Conservation (phyloP, 2,888 invertebrate genomes). For the Drosophila meridionalis region DNA sequence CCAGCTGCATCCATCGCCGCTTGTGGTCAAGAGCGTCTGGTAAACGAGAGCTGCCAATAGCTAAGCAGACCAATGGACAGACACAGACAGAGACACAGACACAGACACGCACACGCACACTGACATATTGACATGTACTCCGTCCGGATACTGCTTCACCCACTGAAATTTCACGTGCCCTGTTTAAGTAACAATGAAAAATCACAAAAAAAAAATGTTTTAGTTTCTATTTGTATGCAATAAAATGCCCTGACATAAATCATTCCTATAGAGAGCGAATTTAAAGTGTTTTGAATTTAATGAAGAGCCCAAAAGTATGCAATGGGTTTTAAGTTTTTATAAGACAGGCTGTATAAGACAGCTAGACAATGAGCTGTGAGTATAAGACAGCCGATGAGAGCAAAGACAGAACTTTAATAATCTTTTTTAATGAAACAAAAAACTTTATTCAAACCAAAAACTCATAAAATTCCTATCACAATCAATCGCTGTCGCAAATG, state of each 20-base stretch:
- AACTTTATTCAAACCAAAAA: slow-evolving; percentile 48
- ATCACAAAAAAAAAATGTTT: slow-evolving; percentile 45
- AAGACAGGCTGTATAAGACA: slow-evolving; percentile 26
- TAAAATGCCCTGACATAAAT: slow-evolving; percentile 58
- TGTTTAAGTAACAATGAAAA: slow-evolving; percentile 60
- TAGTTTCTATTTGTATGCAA: slow-evolving; percentile 62
- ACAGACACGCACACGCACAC: background rate
- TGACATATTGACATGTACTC: slow-evolving; percentile 23
- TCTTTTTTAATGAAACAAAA: slow-evolving; percentile 37
- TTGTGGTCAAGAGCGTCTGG: slow-evolving; percentile 61
- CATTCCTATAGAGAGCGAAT: slow-evolving; percentile 50
- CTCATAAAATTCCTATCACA: slow-evolving; percentile 59
- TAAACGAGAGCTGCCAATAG: slow-evolving; percentile 12
- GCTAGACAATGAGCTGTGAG: too few relatives aligned
- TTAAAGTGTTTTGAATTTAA: slow-evolving; percentile 3
- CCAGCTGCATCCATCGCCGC: slow-evolving; percentile 85
- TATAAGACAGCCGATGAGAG: background rate
- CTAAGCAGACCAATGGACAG: background rate
- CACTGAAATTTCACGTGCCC: slow-evolving; percentile 59
- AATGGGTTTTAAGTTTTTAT: slow-evolving; percentile 10
- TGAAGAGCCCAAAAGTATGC: slow-evolving; percentile 55
- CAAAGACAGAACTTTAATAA: background rate
- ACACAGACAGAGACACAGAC: slow-evolving; percentile 22
- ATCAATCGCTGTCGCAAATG: slow-evolving; percentile 5
- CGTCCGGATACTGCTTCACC: slow-evolving; percentile 33